Evolutionary conservation across 1,140 invertebrate species (phyloP).

Genomic region (Bombus sibiricus): DNA sequence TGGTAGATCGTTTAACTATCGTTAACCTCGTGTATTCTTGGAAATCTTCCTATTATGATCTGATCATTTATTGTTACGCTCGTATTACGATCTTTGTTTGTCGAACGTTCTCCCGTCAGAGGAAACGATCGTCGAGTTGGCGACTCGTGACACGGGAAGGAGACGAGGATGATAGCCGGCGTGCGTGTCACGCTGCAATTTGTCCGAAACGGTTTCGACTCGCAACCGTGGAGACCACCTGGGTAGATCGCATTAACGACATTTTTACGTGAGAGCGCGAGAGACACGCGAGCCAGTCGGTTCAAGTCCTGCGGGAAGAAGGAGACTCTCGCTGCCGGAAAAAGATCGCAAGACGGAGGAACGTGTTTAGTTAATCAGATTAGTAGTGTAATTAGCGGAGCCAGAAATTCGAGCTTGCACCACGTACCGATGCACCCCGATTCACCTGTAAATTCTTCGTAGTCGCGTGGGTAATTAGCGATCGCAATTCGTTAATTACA

Average conservation of each 20-base stretch:
- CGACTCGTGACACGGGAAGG: conserved; percentile 10
- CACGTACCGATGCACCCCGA: not conserved
- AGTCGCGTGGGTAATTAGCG: conserved; percentile 44
- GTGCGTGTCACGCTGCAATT: conserved; percentile 65
- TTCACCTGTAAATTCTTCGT: not conserved
- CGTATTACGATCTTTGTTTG: too few relatives aligned
- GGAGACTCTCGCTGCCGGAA: not conserved
- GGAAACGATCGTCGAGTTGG: not conserved
- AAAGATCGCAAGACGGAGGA: conserved; percentile 2
- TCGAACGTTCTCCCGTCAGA: not conserved
- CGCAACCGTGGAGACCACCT: conserved; percentile 43
- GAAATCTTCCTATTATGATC: not conserved
- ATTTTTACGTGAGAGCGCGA: conserved; percentile 67
- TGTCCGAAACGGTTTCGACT: conserved; percentile 63
- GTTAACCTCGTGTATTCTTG: not conserved
- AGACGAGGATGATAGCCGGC: not conserved
- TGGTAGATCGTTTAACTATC: not conserved
- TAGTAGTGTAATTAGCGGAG: conserved; percentile 58
- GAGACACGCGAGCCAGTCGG: conserved; percentile 30
- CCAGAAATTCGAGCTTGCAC: conserved; percentile 21
- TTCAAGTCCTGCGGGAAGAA: not conserved
- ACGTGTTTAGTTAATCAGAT: conserved; percentile 62
- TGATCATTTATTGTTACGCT: too few relatives aligned
- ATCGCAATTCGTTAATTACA: conserved; percentile 61
- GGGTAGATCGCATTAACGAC: conserved; percentile 70